A percentile compares a stretch with the other conserved stretches of the same genome.
Conservation (phyloP, 2,888 invertebrate species). For the Nymphalis polychloros region DNA sequence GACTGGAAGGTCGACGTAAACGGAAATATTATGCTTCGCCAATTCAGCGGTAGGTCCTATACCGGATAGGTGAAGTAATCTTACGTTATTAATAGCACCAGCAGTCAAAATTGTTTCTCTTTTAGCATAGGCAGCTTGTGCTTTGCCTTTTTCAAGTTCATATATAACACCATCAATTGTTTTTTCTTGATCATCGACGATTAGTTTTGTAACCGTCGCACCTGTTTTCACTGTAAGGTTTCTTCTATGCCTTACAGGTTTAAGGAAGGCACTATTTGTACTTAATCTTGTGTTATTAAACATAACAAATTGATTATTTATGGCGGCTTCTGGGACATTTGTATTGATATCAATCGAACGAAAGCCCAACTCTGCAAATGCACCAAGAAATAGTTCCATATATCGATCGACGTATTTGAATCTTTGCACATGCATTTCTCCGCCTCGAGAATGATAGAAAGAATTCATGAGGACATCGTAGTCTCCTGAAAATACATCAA, state of each 20-base stretch:
- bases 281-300: slow-evolving; percentile 74
- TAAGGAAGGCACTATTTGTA: slow-evolving; percentile 69
- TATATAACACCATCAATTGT: slow-evolving; percentile 69
- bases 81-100: slow-evolving; percentile 76
- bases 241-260: slow-evolving; percentile 67
- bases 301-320: slow-evolving; percentile 70
- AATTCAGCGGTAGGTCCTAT: slow-evolving; percentile 68
- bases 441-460: slow-evolving; percentile 71
- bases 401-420: slow-evolving; percentile 70
- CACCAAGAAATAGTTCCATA: slow-evolving; percentile 67
- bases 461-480: slow-evolving; percentile 74
- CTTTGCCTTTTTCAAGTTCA: slow-evolving; percentile 70
- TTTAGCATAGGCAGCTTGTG: slow-evolving; percentile 67
- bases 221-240: slow-evolving; percentile 68
- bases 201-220: slow-evolving; percentile 68
- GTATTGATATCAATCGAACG: slow-evolving; percentile 69
- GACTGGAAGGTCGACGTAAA: slow-evolving; percentile 64
- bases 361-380: slow-evolving; percentile 72
- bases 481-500: slow-evolving; percentile 60
- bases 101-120: slow-evolving; percentile 69
- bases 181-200: slow-evolving; percentile 67
- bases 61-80: slow-evolving; percentile 70
- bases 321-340: slow-evolving; percentile 69
- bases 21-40: slow-evolving; percentile 64
- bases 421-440: slow-evolving; percentile 72